Evolutionary conservation across 2,888 invertebrate genomes (phyloP).

Genomic region (Unio pictorum): DNA sequence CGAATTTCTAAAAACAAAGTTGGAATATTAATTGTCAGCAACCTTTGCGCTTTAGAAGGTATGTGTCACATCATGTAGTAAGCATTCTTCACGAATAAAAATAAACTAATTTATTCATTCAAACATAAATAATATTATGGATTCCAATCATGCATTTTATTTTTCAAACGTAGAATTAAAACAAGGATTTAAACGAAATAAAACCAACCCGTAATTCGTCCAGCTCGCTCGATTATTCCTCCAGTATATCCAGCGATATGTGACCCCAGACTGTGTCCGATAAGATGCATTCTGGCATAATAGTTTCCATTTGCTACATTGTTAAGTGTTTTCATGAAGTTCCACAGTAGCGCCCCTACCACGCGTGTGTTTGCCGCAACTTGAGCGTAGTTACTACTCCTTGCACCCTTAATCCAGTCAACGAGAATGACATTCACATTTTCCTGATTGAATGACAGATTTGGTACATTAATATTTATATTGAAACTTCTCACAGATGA

Average conservation of each 20-base stretch:
- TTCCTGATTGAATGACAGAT: conserved; percentile 15
- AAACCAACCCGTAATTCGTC: conserved; percentile 59
- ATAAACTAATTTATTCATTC: no score
- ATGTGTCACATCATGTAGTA: no score
- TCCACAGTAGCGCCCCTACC: conserved; percentile 63
- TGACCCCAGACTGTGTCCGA: conserved; percentile 90
- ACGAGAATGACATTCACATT: conserved; percentile 43
- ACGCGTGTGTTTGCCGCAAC: conserved; percentile 66
- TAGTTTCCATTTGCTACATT: conserved; percentile 12
- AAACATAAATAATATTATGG: no score
- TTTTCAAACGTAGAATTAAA: not conserved
- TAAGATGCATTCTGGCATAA: conserved; percentile 78
- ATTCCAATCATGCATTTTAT: no score
- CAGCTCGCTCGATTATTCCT: conserved; percentile 70
- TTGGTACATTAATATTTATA: no score
- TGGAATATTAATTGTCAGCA: no score
- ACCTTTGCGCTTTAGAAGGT: no score
- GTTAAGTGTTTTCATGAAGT: conserved; percentile 46
- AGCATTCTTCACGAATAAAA: no score
- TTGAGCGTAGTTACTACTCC: conserved; percentile 55
- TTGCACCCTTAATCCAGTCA: conserved; percentile 46
- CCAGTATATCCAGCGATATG: conserved; percentile 91
- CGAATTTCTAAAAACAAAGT: no score
- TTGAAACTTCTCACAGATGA: no score
- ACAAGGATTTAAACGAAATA: not conserved